Evolutionary conservation across 1,140 invertebrate genomes (phyloP), one percentile per base, ranked within the genome.

Genomic region (Trichonephila inaurata): DNA sequence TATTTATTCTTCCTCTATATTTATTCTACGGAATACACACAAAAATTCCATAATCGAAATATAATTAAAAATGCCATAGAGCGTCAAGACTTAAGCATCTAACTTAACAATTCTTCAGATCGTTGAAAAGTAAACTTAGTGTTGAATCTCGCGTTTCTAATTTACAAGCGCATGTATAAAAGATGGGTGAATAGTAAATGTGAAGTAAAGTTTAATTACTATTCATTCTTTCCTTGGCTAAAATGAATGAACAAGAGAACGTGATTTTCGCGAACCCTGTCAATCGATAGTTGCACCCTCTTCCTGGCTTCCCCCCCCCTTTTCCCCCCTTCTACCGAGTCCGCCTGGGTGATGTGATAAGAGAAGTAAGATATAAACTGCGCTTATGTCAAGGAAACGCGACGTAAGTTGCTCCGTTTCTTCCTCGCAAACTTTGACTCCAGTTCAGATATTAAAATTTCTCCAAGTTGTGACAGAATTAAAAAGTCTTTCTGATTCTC

Each of bases 281-380:
- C 72, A 77, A 77, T 77, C 72, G 72, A 77, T 77, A 77, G 33
- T 77, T 77, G 72, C 28, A 33, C 72, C 18, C 72, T 77, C 72
- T 77, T 40, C 33, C 66, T 69, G 64, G 24, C n/a, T 69, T 69
- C 24, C 66, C 24, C n/a, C n/a, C n/a, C n/a, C 1, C 8, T 69
- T 66, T 66, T 66, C 21, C 21, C 18, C 19, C 21, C 66, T 69
- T 69, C 24, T 69, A 2, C 66, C n/a, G 66, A 69, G 24, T 69
- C 24, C 66, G 66, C 66, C 66, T 69, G 66, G 66, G 0, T 24
- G 66, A 69, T 69, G 66, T 69, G 66, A 69, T 69, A 69, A 69
- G 66, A 69, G n/a, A 24, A n/a, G 66, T 6, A 62, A 62, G 19
- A 62, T 62, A 62, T 21, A 51, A 51, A 18, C 24, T 69, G 66